phyloP scores from a whole-genome alignment of 2,113 vertebrate genomes.

The Helogale parvula region DNA sequence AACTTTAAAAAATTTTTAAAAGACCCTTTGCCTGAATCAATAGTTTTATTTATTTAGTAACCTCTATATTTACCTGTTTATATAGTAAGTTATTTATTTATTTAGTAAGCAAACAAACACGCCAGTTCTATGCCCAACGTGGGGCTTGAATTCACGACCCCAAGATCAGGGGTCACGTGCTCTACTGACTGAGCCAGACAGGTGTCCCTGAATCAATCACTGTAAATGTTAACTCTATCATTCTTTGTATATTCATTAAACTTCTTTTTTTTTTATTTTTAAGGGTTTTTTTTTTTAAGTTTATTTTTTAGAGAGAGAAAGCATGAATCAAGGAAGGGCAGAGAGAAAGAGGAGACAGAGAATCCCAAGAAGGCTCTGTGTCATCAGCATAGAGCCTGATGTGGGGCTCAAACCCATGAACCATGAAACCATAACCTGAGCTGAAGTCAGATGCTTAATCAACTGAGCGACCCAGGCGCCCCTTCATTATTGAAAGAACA shows the following conservation, averaged over 20 bases:
- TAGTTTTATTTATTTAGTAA: not conserved
- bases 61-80: no score
- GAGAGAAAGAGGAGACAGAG: no score
- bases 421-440: no score
- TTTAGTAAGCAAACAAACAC: not conserved
- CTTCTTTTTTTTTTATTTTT: not conserved
- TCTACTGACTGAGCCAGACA: not conserved
- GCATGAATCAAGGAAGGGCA: no score
- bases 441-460: no score
- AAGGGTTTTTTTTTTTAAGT: no score
- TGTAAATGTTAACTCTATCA: constrained; percentile 10
- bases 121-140: not conserved
- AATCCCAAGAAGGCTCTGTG: no score
- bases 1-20: not conserved
- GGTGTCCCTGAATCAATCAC: not conserved
- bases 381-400: no score
- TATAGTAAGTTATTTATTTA: not conserved
- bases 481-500: not conserved
- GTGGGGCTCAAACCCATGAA: no score
- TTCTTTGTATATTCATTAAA: not conserved
- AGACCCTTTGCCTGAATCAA: not conserved
- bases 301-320: no score
- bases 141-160: not conserved
- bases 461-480: no score
- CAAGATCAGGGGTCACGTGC: not conserved